A percentile compares a stretch with the other conserved stretches of the same genome.
phyloP scores from a whole-genome alignment of 2,888 invertebrate species.

The Eubasilissa splendida region DNA sequence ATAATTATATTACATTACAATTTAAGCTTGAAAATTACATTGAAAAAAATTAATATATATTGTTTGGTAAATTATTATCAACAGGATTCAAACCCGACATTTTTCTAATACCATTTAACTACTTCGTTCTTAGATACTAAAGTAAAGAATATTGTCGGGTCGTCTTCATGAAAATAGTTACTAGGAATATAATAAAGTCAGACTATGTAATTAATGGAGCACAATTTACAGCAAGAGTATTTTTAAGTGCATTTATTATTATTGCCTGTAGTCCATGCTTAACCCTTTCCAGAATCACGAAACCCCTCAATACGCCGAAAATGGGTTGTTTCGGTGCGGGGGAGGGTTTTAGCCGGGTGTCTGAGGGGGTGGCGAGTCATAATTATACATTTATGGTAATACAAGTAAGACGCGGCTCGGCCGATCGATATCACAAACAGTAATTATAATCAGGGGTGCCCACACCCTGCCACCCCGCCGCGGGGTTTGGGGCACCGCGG shows the following conservation, averaged over 20 bases:
- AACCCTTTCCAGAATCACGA: conserved; percentile 44
- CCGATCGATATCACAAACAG: conserved; percentile 59
- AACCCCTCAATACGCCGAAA: conserved; percentile 40
- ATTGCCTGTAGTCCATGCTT: conserved; percentile 39
- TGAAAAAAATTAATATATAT: too few species aligned
- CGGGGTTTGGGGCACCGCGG: conserved; percentile 15
- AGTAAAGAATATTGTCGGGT: too few species aligned
- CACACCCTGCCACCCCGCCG: conserved; percentile 23
- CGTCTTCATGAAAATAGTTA: too few species aligned
- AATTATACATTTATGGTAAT: conserved; percentile 59
- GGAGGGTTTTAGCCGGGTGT: conserved; percentile 28
- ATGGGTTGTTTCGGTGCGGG: conserved; percentile 36
- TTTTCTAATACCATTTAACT: too few species aligned
- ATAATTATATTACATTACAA: too few species aligned
- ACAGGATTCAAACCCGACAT: too few species aligned
- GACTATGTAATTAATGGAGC: not conserved
- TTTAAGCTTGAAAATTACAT: too few species aligned
- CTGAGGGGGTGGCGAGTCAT: conserved; percentile 53
- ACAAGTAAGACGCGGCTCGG: conserved; percentile 59
- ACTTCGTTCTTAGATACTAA: too few species aligned
- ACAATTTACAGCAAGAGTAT: not conserved
- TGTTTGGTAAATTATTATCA: too few species aligned
- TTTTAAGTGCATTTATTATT: conserved; percentile 35
- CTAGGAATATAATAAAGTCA: too few species aligned
- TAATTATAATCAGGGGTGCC: conserved; percentile 59